These are phyloP conservation scores for human DNA, from an alignment of 2,113 vertebrate genomes.

Conservation along the genomic window GRCh38 chr1:36291001-36291500, in stretches of 20 bases:
- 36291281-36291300: background rate
- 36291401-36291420: conserved; percentile 93
- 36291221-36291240: background rate
- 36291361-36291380: conserved; percentile 85
- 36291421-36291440: conserved; percentile 95
- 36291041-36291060: too few relatives aligned
- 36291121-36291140: background rate
- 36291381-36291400: conserved; percentile 93
- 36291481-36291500: conserved; percentile 90
- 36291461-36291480: conserved; percentile 93
- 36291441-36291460: conserved; percentile 96
- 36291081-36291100: background rate
- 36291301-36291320: background rate
- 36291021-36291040: too few relatives aligned
- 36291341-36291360: background rate
- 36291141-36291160: background rate
- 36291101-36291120: background rate
- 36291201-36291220: background rate
- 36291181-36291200: background rate
- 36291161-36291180: background rate
- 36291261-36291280: background rate
- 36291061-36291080: too few relatives aligned
- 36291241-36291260: conserved; percentile 33
- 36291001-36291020: too few relatives aligned
- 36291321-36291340: background rate